These are phyloP conservation scores for Oligia fasciuncula DNA, from an alignment of 2,888 invertebrate genomes.

Conservation along the genomic window DNA sequence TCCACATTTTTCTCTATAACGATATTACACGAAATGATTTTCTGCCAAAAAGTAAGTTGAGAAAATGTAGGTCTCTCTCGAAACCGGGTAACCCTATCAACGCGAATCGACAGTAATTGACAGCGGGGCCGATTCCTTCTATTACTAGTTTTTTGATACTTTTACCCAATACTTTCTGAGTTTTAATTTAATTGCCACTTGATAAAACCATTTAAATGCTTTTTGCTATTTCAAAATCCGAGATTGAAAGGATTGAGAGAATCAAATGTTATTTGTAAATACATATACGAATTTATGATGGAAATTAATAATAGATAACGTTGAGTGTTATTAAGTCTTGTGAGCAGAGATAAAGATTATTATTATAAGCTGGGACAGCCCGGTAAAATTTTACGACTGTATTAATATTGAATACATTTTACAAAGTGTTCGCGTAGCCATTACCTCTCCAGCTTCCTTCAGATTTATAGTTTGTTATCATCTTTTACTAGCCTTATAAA, in stretches of 20 bases:
- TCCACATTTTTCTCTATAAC: neutral
- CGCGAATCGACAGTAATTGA: conserved; percentile 79
- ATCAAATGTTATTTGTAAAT: neutral
- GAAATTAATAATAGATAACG: neutral
- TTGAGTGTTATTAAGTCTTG: conserved; percentile 14
- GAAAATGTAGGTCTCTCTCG: conserved; percentile 36
- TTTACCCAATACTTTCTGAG: conserved; percentile 58
- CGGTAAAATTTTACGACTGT: conserved; percentile 26
- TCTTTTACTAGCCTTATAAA: conserved; percentile 38
- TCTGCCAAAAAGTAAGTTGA: conserved; percentile 18
- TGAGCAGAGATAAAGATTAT: conserved; percentile 12
- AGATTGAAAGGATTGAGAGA: neutral
- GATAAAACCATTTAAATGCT: neutral
- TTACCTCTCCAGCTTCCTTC: conserved; percentile 23
- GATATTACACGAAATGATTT: conserved; percentile 5
- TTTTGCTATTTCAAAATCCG: neutral
- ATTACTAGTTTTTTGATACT: conserved; percentile 65
- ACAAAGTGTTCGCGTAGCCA: conserved; percentile 23
- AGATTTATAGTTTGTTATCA: conserved; percentile 51
- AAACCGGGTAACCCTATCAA: conserved; percentile 51
- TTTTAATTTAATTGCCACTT: conserved; percentile 26
- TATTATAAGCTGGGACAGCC: conserved; percentile 11
- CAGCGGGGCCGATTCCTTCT: conserved; percentile 78
- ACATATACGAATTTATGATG: neutral
- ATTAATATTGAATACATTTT: conserved; percentile 37